These are phyloP conservation scores for Astropecten irregularis DNA, from an alignment of 53 echinoderm and acorn worm genomes.

Conservation along the genomic window DNA sequence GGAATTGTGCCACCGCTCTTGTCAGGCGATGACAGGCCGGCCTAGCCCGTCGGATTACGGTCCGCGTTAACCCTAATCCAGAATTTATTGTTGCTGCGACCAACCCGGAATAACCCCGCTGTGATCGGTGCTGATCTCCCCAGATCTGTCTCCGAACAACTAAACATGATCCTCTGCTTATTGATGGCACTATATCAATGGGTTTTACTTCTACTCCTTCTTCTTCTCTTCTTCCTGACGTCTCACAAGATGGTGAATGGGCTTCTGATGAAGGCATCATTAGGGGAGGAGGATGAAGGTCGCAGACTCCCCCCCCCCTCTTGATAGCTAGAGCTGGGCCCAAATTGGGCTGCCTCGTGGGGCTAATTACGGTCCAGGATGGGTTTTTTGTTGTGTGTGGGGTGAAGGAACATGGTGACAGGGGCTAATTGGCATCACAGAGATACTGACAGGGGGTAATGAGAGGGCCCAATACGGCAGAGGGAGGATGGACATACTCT, in stretches of 20 bases:
- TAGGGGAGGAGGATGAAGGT: conserved; percentile 10
- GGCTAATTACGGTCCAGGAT: conserved; percentile 22
- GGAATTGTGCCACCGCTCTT: conserved; percentile 12
- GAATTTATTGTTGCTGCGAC: conserved; percentile 58
- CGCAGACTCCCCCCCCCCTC: neutral
- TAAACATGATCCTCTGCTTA: conserved; percentile 49
- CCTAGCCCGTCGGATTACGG: conserved; percentile 42
- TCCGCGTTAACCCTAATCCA: conserved; percentile 48
- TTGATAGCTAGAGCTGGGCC: neutral
- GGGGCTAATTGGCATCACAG: conserved; percentile 36
- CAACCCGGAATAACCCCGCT: conserved; percentile 56
- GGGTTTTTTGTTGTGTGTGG: neutral
- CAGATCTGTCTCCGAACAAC: conserved; percentile 27
- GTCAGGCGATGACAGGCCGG: conserved; percentile 45
- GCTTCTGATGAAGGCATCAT: conserved; percentile 27
- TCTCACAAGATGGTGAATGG: too few relatives aligned
- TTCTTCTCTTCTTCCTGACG: too few relatives aligned
- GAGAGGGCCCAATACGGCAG: neutral
- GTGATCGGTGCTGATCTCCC: conserved; percentile 43
- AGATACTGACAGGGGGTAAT: conserved; percentile 14
- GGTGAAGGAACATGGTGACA: conserved; percentile 15
- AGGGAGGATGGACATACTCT: neutral
- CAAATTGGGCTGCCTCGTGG: conserved; percentile 54
- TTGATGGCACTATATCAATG: conserved; percentile 38
- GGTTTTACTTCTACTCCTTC: neutral